phyloP scores from a whole-genome alignment of 2,888 invertebrate genomes.

The Athalia rosae region DNA sequence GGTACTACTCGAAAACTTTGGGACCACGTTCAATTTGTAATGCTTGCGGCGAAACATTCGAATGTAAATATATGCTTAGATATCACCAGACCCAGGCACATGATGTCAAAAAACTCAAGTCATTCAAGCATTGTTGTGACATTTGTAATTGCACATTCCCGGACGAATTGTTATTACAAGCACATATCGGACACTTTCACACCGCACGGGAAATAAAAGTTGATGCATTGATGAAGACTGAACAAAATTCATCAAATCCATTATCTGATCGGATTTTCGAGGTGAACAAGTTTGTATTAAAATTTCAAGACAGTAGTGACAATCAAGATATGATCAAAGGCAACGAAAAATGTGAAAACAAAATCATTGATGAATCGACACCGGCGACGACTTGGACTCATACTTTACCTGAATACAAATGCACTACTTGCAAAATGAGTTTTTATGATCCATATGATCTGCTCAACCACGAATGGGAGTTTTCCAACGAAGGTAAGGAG shows the following conservation, averaged over 20 bases:
- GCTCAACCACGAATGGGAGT: constrained; percentile 51
- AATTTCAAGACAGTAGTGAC: too few species aligned
- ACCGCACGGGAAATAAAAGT: neutral
- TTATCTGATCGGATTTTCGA: too few species aligned
- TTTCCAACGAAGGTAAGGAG: constrained; percentile 52
- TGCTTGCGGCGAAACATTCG: constrained; percentile 52
- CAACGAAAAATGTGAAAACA: too few species aligned
- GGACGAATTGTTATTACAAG: constrained; percentile 55
- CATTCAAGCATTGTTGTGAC: constrained; percentile 53
- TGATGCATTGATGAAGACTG: neutral
- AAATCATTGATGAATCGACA: too few species aligned
- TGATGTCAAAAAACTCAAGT: constrained; percentile 43
- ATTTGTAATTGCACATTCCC: constrained; percentile 58
- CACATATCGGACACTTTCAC: constrained; percentile 61
- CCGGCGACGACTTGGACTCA: neutral
- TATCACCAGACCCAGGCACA: constrained; percentile 58
- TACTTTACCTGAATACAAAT: constrained; percentile 40
- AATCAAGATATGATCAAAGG: too few species aligned
- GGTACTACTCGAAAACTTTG: constrained; percentile 55
- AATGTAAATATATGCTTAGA: constrained; percentile 56
- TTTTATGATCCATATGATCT: constrained; percentile 50
- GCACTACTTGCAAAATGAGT: constrained; percentile 48
- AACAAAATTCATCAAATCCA: neutral
- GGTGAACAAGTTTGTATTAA: too few species aligned
- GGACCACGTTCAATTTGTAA: constrained; percentile 48